Evolutionary conservation across 2,113 vertebrate species (phyloP).

Genomic region (Hymenochirus boettgeri): DNA sequence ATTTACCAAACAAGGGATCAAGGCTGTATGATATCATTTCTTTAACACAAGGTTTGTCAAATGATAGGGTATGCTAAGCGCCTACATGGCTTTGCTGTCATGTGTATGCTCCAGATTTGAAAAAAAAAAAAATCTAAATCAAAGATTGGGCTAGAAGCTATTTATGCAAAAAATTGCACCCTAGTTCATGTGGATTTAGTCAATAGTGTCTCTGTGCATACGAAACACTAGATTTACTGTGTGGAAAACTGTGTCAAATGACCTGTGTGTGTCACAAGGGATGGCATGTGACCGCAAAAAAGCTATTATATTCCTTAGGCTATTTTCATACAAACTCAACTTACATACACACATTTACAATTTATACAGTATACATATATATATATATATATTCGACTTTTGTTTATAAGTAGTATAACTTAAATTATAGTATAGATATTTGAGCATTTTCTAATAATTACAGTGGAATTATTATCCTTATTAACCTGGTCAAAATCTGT

Average conservation of each 20-base stretch:
- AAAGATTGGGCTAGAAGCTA: constrained; percentile 5
- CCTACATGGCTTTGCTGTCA: constrained; percentile 5
- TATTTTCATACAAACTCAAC: not conserved
- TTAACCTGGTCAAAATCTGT: too few relatives aligned
- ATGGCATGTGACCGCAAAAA: constrained; percentile 47
- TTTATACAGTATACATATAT: too few relatives aligned
- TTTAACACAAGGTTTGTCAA: constrained; percentile 38
- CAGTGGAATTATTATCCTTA: too few relatives aligned
- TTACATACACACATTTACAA: not conserved
- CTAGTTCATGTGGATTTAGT: constrained; percentile 49
- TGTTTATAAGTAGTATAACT: too few relatives aligned
- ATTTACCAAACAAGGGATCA: not conserved
- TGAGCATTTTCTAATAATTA: too few relatives aligned
- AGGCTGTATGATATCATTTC: fast-evolving
- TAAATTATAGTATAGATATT: too few relatives aligned
- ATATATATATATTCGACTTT: too few relatives aligned
- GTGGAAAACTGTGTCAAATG: constrained; percentile 7
- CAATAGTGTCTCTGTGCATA: constrained; percentile 49
- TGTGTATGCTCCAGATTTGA: not conserved
- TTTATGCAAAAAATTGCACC: constrained; percentile 46
- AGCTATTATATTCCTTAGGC: fast-evolving
- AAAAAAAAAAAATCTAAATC: not conserved
- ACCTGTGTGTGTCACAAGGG: constrained; percentile 50
- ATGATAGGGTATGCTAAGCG: constrained; percentile 2
- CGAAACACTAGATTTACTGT: constrained; percentile 52